phyloP scores from a whole-genome alignment of 2,888 invertebrate species.

The Cerastis leucographa region DNA sequence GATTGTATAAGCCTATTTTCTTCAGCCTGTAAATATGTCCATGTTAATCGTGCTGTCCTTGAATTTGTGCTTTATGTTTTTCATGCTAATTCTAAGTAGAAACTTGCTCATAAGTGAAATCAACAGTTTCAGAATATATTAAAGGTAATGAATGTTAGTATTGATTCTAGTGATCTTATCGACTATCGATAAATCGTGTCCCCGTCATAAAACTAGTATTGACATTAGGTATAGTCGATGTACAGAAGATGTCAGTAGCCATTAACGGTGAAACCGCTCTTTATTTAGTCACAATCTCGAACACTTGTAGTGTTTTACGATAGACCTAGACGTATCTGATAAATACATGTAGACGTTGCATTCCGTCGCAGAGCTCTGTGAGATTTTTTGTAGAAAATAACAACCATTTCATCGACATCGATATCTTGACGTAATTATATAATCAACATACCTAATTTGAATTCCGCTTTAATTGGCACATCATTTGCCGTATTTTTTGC shows the following conservation, averaged over 20 bases:
- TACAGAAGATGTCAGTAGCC: conserved; percentile 82
- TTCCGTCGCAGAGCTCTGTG: conserved; percentile 66
- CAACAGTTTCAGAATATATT: conserved; percentile 50
- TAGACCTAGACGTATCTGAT: conserved; percentile 72
- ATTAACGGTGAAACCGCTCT: conserved; percentile 84
- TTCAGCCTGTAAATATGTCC: not conserved
- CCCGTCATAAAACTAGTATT: conserved; percentile 76
- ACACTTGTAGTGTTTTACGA: conserved; percentile 77
- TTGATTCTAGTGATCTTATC: conserved; percentile 69
- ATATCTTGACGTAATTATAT: conserved; percentile 74
- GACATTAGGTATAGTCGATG: conserved; percentile 76
- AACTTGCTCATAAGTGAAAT: conserved; percentile 56
- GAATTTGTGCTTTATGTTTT: conserved; percentile 21
- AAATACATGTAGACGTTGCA: conserved; percentile 72
- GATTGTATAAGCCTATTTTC: conserved; percentile 36
- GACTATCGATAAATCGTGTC: conserved; percentile 72
- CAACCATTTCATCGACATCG: conserved; percentile 75
- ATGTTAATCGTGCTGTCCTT: conserved; percentile 13
- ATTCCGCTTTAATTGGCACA: conserved; percentile 77
- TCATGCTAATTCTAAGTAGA: conserved; percentile 53
- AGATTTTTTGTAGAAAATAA: conserved; percentile 72
- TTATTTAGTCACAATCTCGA: conserved; percentile 82
- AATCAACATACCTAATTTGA: conserved; percentile 77
- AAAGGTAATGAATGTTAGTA: conserved; percentile 39
- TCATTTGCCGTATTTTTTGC: conserved; percentile 74